A percentile compares a stretch with the other conserved stretches of the same genome.
phyloP scores from a whole-genome alignment of 2,113 vertebrate genomes.

The Lasiurus cinereus region DNA sequence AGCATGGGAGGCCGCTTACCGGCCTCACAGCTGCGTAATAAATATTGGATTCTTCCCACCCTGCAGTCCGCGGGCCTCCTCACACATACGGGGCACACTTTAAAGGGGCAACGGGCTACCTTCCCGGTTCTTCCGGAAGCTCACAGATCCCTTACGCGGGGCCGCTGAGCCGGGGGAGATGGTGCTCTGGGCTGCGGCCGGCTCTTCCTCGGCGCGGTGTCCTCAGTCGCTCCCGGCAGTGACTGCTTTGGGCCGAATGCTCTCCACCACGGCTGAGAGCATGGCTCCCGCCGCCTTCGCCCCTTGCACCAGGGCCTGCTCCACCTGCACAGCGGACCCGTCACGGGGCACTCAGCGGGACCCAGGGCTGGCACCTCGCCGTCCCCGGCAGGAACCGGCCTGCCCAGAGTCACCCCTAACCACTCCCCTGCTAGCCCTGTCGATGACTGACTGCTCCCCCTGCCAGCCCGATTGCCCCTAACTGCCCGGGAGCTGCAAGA shows the following conservation, averaged over 20 bases:
- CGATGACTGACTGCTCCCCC: no score
- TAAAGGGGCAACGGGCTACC: constrained; percentile 38
- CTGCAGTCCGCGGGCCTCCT: not conserved
- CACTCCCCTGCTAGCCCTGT: no score
- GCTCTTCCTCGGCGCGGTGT: not conserved
- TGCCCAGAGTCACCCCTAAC: no score
- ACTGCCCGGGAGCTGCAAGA: not conserved
- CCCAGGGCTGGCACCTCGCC: not conserved
- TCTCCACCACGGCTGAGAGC: constrained; percentile 39
- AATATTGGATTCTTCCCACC: not conserved
- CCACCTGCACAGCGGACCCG: constrained; percentile 67
- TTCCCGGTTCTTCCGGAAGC: constrained; percentile 53
- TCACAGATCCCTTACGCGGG: constrained; percentile 31
- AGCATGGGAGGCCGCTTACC: not conserved
- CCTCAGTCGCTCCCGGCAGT: not conserved
- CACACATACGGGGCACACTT: constrained; percentile 29
- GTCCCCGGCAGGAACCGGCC: not conserved
- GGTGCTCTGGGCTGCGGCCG: fast-evolving
- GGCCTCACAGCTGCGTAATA: not conserved
- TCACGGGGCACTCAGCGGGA: not conserved
- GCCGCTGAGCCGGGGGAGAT: not conserved
- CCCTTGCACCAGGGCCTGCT: constrained; percentile 62
- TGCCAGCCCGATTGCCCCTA: no score
- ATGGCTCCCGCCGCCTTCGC: constrained; percentile 12
- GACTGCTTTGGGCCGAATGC: constrained; percentile 41